Conservation (phyloP, 2,888 invertebrate genomes). For the Antheraea yamamai region DNA sequence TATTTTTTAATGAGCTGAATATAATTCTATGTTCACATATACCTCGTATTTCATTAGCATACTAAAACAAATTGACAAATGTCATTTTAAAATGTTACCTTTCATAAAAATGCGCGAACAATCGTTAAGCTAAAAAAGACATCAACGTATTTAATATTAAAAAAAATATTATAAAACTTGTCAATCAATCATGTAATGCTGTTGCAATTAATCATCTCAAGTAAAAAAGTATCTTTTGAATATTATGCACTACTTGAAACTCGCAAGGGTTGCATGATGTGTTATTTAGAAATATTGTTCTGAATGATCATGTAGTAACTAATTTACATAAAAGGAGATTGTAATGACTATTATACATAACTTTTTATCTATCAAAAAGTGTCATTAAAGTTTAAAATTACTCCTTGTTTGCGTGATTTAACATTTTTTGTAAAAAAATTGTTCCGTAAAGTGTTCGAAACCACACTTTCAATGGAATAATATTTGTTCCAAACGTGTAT, state of each 20-base stretch:
- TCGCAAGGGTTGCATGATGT: constrained; percentile 48
- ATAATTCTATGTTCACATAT: constrained; percentile 36
- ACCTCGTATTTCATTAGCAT: constrained; percentile 54
- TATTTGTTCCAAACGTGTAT: background rate
- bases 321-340: background rate
- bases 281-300: background rate
- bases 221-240: constrained; percentile 42
- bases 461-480: background rate
- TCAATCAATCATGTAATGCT: constrained; percentile 67
- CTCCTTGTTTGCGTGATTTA: background rate
- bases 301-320: background rate
- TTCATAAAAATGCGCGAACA: constrained; percentile 46
- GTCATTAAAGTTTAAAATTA: background rate
- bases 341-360: constrained; percentile 25
- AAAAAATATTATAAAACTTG: constrained; percentile 51
- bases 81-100: constrained; percentile 63
- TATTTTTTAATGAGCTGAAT: background rate
- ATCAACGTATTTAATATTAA: constrained; percentile 39
- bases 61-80: constrained; percentile 66
- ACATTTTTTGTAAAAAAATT: background rate
- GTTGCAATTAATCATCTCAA: constrained; percentile 72
- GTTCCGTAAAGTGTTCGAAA: too few species aligned
- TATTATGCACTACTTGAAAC: constrained; percentile 41
- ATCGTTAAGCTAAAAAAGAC: constrained; percentile 44
- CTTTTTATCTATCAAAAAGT: background rate